Evolutionary conservation across 2,113 vertebrate genomes (phyloP), one percentile per base, ranked within the genome.

Genomic region (Felis chaus): DNA sequence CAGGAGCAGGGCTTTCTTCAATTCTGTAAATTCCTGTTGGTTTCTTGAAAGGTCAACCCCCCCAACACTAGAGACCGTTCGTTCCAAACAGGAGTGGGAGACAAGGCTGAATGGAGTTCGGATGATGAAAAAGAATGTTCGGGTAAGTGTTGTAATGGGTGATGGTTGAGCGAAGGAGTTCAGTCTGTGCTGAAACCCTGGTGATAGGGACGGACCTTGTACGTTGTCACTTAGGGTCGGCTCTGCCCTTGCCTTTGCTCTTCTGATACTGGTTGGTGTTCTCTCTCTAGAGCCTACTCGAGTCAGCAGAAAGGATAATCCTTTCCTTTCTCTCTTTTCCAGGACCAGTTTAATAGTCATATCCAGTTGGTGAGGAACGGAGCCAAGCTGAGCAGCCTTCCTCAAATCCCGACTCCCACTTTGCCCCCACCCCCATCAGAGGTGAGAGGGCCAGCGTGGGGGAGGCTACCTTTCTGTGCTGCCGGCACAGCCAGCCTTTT

Each of bases 341-440:
- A 99, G 99, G 99, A 98, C 66, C 99, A 99, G 55, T 99, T 99
- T 98, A 99, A 99, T 1, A 99, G 99, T 55, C 99, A 99, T 57
- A 99, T 99, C 94, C 99, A 99, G 98, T 98, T 99, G 84, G 99
- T 99, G 48, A 98, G 98, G 80, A 98, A 99, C 0, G 99, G 99
- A 6, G 98, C 99, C 0, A 99, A 99, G 95, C 94, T 99, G 63
- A 99, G 99, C 97, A 99, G 98, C 96, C 99, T 99, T 31, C 99
- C 99, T 2, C 98, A 98, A 96, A 99, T 99, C 97, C 98, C 98
- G 0, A 98, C 99, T 0, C 99, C 99, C 0, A 95, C 98, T 0
- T 98, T 99, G 97, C 99, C 99, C 0, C 99, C 98, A 1, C 98
- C 99, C 0, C 99, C 99, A 21, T 99, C 99, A 0, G 99, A 99